Conservation (phyloP, 1,140 invertebrate genomes). For the Berghia stephanieae region DNA sequence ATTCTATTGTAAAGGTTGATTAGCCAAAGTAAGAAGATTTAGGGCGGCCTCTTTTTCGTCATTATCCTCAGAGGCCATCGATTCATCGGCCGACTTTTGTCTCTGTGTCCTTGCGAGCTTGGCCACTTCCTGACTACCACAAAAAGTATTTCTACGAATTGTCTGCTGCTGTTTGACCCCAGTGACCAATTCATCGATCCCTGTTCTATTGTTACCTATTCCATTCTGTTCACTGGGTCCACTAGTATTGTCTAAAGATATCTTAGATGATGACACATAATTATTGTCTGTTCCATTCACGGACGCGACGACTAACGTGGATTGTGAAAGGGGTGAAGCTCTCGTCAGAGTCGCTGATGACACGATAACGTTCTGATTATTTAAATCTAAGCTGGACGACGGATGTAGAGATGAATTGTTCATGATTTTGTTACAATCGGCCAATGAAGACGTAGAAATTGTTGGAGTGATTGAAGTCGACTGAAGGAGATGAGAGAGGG, state of each 20-base stretch:
- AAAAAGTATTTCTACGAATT: background rate
- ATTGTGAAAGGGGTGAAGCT: too few species aligned
- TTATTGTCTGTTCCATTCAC: background rate
- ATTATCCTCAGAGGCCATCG: background rate
- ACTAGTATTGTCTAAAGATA: background rate
- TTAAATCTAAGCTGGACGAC: too few species aligned
- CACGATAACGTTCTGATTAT: too few species aligned
- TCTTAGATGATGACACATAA: background rate
- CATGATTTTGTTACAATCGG: too few species aligned
- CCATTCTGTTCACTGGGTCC: background rate
- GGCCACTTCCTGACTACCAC: background rate
- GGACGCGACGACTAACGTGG: background rate
- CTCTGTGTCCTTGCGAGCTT: background rate
- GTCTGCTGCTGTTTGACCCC: conserved; percentile 23
- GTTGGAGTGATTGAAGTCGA: too few species aligned
- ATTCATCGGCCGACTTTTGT: background rate
- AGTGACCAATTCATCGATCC: background rate
- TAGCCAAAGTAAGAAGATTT: conserved; percentile 35
- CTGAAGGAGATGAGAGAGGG: too few species aligned
- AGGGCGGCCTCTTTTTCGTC: conserved; percentile 36
- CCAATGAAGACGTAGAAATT: too few species aligned
- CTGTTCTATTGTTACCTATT: too few species aligned
- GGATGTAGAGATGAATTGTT: too few species aligned
- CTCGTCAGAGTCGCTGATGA: too few species aligned
- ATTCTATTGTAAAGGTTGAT: conserved; percentile 13